Percentiles rank a stretch among this genome's conserved stretches.
Conservation (phyloP, 2,797 vertebrate species). For the Arctocebus calabarensis region DNA sequence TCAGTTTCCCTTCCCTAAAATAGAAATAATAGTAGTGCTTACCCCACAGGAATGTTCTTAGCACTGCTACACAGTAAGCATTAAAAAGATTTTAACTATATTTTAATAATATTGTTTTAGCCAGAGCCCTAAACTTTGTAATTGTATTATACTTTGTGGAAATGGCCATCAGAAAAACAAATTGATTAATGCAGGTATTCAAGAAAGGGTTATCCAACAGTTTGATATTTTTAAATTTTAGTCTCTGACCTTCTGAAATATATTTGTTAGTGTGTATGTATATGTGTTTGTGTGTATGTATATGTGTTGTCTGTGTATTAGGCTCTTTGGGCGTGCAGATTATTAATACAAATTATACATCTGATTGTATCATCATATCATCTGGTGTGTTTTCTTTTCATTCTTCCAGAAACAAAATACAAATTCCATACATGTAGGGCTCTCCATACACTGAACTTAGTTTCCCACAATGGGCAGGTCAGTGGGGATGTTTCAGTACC, state of each 20-base stretch:
- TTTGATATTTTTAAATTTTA: neutral
- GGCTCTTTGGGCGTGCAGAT: neutral
- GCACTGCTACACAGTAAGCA: neutral
- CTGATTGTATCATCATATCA: neutral
- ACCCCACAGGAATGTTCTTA: neutral
- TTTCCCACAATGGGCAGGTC: neutral
- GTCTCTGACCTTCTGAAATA: neutral
- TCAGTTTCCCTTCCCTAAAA: neutral
- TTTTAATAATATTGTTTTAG: conserved; percentile 21
- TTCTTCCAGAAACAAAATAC: neutral
- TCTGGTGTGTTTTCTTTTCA: neutral
- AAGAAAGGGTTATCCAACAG: neutral
- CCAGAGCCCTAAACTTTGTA: neutral
- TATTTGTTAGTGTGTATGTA: neutral
- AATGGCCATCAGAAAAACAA: neutral
- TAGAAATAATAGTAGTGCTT: neutral
- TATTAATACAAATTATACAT: neutral
- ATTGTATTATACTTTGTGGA: conserved; percentile 1
- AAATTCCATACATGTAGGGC: neutral
- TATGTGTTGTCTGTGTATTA: neutral
- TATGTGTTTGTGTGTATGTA: neutral
- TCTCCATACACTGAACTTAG: neutral
- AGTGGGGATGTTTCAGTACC: neutral
- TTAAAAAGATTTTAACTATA: neutral
- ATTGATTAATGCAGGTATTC: neutral